Percentiles rank a stretch among this genome's conserved stretches.
phyloP scores from a whole-genome alignment of 2,888 invertebrate species.

The Tholera decimalis region DNA sequence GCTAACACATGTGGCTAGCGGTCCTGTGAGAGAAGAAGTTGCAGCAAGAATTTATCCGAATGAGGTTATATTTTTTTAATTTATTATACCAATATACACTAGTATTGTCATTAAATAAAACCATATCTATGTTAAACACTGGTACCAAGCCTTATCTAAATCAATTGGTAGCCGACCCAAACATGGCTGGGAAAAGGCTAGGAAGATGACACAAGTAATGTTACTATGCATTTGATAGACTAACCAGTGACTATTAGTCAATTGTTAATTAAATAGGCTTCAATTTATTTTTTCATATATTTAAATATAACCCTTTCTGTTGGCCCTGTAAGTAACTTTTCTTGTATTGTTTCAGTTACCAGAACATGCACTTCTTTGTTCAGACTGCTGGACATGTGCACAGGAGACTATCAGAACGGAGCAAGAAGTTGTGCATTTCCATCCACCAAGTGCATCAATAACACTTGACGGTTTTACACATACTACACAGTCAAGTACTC shows the following conservation, averaged over 20 bases:
- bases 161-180: no score
- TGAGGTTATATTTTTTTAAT: conserved; percentile 6
- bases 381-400: conserved; percentile 11
- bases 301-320: no score
- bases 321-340: neutral
- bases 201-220: no score
- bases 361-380: no score
- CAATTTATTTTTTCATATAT: neutral
- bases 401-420: neutral
- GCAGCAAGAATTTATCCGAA: conserved; percentile 5
- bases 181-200: no score
- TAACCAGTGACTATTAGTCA: neutral
- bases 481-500: no score
- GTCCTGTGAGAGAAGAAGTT: conserved; percentile 6
- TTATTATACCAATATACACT: neutral
- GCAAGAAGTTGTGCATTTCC: conserved; percentile 3
- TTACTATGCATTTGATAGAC: no score
- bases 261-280: neutral
- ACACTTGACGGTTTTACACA: conserved; percentile 5
- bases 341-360: conserved; percentile 16
- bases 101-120: no score
- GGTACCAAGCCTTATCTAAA: no score
- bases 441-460: conserved; percentile 3
- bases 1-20: neutral
- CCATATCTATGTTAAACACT: no score